Base-by-base conservation (phyloP, 2,797 vertebrate species). In the Ciconia nigra region DNA sequence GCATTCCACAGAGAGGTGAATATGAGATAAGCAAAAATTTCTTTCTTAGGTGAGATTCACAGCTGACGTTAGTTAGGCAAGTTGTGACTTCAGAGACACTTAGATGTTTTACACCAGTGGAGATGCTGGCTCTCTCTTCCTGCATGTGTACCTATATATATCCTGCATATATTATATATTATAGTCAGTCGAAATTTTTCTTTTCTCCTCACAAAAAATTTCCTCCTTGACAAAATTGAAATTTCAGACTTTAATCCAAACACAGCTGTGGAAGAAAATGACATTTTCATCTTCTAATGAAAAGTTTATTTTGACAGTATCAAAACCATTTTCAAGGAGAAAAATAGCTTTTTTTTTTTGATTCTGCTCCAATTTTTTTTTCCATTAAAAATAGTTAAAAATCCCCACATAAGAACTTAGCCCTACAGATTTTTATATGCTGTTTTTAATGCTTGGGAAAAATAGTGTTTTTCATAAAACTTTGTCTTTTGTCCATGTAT, bases 61-160 rank as follows among this genome's bases (percentile, higher is more conserved):
- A 96, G 87, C 96, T 97, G 96, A 92, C 89, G 70, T 92, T 87
- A 90, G 77, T 69, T 93, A 92, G 83, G 71, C 83, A 95, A 93
- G 74, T 94, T 91, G 90, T 85, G 82, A 96, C 94, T 97, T 89
- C 81, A 92, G 93, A 96, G 83, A 89, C 87, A 92, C 81, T 67
- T 92, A 51, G 71, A 94, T 77, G 41, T 95, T 94, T 79, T 92
- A 89, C 61, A 92, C 83, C 82, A 89, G 78, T 31, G 6, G 84
- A 86, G 87, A 74, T 95, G 90, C 92, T 96, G 90, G 94, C 81
- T 93, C 93, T 94, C 84, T 96, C 89, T 87, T 97, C 78, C 91
- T 97, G 96, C 96, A 96, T 96, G 94, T 94, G 89, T 91, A 91
- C 87, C 89, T 96, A 96, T 94, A 96, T 96, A 95, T 97, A 96